Base-by-base conservation (phyloP, 1,140 invertebrate species). In the Diachasma alloeum region DNA sequence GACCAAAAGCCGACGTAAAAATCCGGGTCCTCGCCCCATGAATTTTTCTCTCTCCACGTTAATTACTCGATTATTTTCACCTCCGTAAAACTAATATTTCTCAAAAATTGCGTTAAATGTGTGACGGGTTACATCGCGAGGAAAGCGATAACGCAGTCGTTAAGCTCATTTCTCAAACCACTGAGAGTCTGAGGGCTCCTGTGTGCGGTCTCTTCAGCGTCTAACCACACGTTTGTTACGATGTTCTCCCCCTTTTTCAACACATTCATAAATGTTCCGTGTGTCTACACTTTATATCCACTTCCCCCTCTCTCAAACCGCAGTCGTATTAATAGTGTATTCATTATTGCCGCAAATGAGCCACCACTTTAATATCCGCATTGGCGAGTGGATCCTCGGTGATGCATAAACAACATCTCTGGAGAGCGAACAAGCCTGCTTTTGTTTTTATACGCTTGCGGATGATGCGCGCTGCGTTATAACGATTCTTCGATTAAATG, bases 71-170 rank as follows among this genome's bases (percentile, higher is more conserved):
- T 63, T 63, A 63, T 63, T 63, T 63, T 63, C 59, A 63, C 59
- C 19, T 63, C 3, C 59, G 59, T 63, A 63, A 63, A 63, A 63
- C 10, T 26, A 15, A 26, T 63, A 63, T 63, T 63, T 26, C 24
- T 63, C 22, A 39, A 39, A 68, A 68, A 36, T 68, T 68, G 31
- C 26, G 17, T 68, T 68, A 17, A 66, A 22, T 31, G 39, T 19
- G 78, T 81, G 82, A 83, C 86, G 87, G 87, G 88, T 82, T 86
- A 88, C 86, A 85, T 90, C 84, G 85, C 83, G 85, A 87, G 88
- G 88, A 90, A 89, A 90, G 86, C 84, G 88, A 89, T 90, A 90
- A 90, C 86, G 80, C 78, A 80, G 84, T 86, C 87, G 85, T 89
- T 89, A 89, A 86, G 85, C 84, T 81, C 77, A 26, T 63, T 63